A percentile compares a stretch with the other conserved stretches of the same genome.
Conservation (phyloP, 2,888 invertebrate genomes). For the Chirona hameri region DNA sequence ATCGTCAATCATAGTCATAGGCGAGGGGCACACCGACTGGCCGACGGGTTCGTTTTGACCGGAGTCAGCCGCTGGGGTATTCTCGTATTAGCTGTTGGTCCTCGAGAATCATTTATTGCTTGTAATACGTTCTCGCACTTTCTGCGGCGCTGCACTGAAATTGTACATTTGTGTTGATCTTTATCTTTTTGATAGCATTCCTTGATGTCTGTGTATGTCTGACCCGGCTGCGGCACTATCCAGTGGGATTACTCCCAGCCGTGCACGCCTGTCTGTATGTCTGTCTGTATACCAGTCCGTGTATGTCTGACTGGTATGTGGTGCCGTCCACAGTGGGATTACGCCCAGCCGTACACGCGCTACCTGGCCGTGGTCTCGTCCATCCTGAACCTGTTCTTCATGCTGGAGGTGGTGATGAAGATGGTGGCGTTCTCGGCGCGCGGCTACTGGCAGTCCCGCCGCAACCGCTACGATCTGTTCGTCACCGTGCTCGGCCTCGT, state of each 20-base stretch:
- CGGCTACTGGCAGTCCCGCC: conserved; percentile 96
- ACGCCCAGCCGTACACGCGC: conserved; percentile 62
- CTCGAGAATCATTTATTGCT: too few species aligned
- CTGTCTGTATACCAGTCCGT: neutral
- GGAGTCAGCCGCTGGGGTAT: too few species aligned
- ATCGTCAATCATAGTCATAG: too few species aligned
- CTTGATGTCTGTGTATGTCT: too few species aligned
- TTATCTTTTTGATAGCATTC: too few species aligned
- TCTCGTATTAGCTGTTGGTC: too few species aligned
- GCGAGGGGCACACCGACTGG: too few species aligned
- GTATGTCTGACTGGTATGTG: too few species aligned
- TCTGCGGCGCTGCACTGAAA: too few species aligned
- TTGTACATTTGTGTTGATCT: too few species aligned
- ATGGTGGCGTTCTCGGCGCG: conserved; percentile 95
- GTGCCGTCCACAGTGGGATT: conserved; percentile 30
- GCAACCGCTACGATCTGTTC: conserved; percentile 95
- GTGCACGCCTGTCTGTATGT: neutral
- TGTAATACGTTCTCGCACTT: too few species aligned
- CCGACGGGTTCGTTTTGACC: too few species aligned
- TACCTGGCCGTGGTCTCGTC: conserved; percentile 82
- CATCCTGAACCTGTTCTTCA: conserved; percentile 84
- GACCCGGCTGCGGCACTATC: conserved; percentile 28
- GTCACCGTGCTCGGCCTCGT: conserved; percentile 94
- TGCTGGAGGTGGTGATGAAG: conserved; percentile 95
- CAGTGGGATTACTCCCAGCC: conserved; percentile 31